Evolutionary conservation across 1,140 invertebrate genomes (phyloP).

Genomic region (Cylas formicarius): DNA sequence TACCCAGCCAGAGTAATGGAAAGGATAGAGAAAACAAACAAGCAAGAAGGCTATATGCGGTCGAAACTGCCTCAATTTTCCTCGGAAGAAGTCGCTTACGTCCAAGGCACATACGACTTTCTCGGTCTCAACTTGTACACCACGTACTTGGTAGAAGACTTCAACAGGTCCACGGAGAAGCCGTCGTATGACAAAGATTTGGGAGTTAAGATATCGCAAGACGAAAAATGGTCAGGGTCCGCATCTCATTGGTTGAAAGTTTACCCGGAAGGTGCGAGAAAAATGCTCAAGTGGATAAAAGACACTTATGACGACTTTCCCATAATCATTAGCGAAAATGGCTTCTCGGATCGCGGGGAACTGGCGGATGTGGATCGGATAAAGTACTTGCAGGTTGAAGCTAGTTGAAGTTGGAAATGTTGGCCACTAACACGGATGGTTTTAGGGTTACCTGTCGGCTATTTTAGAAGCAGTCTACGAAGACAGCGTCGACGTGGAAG

Average conservation of each 20-base stretch:
- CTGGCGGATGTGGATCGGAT: constrained; percentile 47
- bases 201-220: constrained; percentile 11
- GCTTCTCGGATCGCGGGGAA: constrained; percentile 43
- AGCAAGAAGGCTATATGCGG: constrained; percentile 41
- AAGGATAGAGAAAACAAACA: constrained; percentile 47
- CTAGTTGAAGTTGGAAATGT: neutral
- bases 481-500: constrained; percentile 19
- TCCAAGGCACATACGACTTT: constrained; percentile 46
- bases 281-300: constrained; percentile 61
- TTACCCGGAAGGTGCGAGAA: constrained; percentile 60
- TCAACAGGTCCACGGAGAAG: neutral
- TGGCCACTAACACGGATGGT: neutral
- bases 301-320: constrained; percentile 48
- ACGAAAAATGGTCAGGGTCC: constrained; percentile 8
- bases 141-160: constrained; percentile 3
- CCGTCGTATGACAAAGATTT: constrained; percentile 14
- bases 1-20: constrained; percentile 52
- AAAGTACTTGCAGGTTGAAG: constrained; percentile 22
- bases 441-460: constrained; percentile 17
- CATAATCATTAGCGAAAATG: constrained; percentile 55
- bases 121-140: constrained; percentile 46
- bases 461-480: constrained; percentile 24
- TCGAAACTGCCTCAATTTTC: constrained; percentile 56
- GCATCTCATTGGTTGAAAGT: constrained; percentile 29
- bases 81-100: constrained; percentile 39